Evolutionary conservation across 2,888 invertebrate genomes (phyloP), one percentile per base, ranked within the genome.

Genomic region (Oxycera nigricornis): DNA sequence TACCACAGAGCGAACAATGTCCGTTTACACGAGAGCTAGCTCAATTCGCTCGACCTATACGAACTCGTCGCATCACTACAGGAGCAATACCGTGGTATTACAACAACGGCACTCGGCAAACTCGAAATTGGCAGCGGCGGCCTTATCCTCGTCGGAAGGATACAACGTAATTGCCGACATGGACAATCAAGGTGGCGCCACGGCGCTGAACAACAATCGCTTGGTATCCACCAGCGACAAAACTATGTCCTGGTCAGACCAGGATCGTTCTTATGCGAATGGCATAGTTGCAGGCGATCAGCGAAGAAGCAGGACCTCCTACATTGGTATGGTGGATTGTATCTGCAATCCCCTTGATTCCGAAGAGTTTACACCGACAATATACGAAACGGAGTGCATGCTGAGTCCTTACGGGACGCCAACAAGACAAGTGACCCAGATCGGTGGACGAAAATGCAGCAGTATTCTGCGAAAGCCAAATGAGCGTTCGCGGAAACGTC

Each of bases 21-120:
- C 85, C 4, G 83, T 84, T 78, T 84, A 83, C 73, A 85, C 85
- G 2, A 79, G 85, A 6, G 85, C 82, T 73, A 85, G 82, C 67
- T 85, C 85, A 22, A 78, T 85, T 28, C 83, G 85, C 9, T 85
- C 85, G 0, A 83, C 82, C 3, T 84, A 83, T 67, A 83, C 82
- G 20, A 82, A 80, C 52, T 80, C 82, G n/a, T 82, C 83, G 76
- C 81, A 82, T 80, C 61, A 72, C 17, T 78, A 82, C 65, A 81
- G 84, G 9, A 82, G 79, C 75, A 83, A 81, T 78, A 39, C 52
- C 6, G 1, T 62, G 35, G 31, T 62, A n/a, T 46, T 28, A 30
- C 74, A 74, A 46, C 74, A 74, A 17, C 61, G 50, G 14, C 61
- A 70, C 24, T 55, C 74, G 31, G 59, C 50, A 22, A 55, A 39